A percentile compares a stretch with the other conserved stretches of the same genome.
phyloP scores from a whole-genome alignment of 2,113 vertebrate genomes.

The Coturnix japonica region DNA sequence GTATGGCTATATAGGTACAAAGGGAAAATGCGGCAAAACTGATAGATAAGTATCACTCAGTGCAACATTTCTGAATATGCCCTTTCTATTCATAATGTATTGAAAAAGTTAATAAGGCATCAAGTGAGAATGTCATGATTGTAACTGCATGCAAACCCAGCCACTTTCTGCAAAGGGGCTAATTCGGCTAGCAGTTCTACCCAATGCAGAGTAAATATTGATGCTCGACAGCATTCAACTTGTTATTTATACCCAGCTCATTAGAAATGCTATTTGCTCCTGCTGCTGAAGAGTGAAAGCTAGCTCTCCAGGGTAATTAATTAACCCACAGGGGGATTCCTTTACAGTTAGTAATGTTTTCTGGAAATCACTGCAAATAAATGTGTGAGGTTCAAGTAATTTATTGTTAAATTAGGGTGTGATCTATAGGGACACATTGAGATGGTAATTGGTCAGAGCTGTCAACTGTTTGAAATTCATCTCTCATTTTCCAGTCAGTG shows the following conservation, averaged over 20 bases:
- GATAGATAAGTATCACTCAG: background rate
- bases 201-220: constrained; percentile 61
- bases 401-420: constrained; percentile 40
- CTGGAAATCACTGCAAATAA: background rate
- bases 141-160: constrained; percentile 12
- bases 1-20: background rate
- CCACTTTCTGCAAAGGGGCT: constrained; percentile 9
- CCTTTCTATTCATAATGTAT: constrained; percentile 19
- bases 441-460: constrained; percentile 19
- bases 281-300: constrained; percentile 29
- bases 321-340: background rate
- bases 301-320: constrained; percentile 63
- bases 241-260: constrained; percentile 55
- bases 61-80: background rate
- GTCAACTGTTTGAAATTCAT: constrained; percentile 15
- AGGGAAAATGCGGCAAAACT: background rate
- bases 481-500: background rate
- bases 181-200: constrained; percentile 59
- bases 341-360: background rate
- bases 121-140: constrained; percentile 21
- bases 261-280: constrained; percentile 63
- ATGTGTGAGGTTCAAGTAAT: constrained; percentile 17
- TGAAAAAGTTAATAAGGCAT: constrained; percentile 31
- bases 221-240: constrained; percentile 59
- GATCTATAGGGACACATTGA: constrained; percentile 40